These are phyloP conservation scores for Drosophila mojavensis DNA, from an alignment of 1,140 invertebrate species.

Conservation along the genomic window DNA sequence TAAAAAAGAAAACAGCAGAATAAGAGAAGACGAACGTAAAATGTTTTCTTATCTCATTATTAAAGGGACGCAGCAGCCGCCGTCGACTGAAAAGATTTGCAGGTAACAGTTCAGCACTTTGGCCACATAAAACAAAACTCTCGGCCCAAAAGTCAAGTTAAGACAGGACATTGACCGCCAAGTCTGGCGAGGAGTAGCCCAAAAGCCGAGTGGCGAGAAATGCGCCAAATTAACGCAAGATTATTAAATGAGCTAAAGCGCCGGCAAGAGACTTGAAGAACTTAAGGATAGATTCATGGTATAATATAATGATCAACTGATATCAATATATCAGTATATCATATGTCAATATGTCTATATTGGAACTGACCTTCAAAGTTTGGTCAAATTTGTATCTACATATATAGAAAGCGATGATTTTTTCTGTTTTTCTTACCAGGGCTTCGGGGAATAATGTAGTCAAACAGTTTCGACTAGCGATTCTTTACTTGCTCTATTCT, in stretches of 20 bases:
- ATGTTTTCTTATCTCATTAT: conserved; percentile 72
- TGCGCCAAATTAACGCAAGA: conserved; percentile 49
- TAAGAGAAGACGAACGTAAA: conserved; percentile 44
- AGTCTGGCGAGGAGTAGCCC: conserved; percentile 15
- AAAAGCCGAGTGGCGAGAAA: conserved; percentile 14
- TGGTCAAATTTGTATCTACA: no score
- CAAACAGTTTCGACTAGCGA: no score
- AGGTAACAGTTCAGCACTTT: conserved; percentile 46
- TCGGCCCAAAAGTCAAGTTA: conserved; percentile 35
- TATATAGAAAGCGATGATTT: no score
- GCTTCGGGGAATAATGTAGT: no score
- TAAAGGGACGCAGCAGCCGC: conserved; percentile 58
- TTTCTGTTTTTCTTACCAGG: no score
- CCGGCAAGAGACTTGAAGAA: conserved; percentile 18
- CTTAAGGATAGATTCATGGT: no score
- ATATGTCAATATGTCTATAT: no score
- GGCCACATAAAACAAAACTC: conserved; percentile 56
- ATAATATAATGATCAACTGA: no score
- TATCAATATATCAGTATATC: no score
- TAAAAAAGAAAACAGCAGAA: neutral
- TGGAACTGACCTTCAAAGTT: no score
- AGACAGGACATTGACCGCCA: conserved; percentile 53
- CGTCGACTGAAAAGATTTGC: conserved; percentile 29
- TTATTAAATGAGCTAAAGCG: conserved; percentile 50
- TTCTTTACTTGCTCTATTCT: no score